These are phyloP conservation scores for Sceloporus undulatus DNA, from an alignment of 2,113 vertebrate species.

Conservation along the genomic window DNA sequence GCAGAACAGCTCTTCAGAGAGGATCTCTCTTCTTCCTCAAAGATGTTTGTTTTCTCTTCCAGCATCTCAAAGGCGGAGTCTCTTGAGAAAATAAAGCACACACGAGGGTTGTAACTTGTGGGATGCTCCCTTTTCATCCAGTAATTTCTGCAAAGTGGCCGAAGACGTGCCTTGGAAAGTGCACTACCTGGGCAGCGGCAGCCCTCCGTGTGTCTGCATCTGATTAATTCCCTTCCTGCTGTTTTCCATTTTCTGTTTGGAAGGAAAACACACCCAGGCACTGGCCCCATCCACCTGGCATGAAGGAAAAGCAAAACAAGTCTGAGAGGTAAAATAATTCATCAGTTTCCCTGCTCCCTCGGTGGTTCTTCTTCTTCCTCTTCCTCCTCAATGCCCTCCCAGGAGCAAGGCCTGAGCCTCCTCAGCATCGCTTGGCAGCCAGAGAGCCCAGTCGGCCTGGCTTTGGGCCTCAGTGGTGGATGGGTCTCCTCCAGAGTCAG, in stretches of 20 bases:
- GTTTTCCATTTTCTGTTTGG: constrained; percentile 37
- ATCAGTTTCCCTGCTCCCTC: not conserved
- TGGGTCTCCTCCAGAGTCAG: no score
- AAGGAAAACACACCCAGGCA: constrained; percentile 37
- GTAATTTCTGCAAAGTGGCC: constrained; percentile 49
- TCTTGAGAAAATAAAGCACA: constrained; percentile 49
- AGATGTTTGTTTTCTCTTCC: constrained; percentile 36
- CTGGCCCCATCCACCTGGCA: constrained; percentile 33
- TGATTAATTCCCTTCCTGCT: constrained; percentile 52
- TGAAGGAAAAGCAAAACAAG: constrained; percentile 2
- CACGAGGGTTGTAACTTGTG: constrained; percentile 44
- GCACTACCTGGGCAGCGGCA: constrained; percentile 21
- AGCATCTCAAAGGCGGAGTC: constrained; percentile 36
- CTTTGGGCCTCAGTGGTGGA: no score
- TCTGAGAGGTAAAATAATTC: constrained; percentile 66
- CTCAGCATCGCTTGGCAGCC: no score
- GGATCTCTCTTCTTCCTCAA: no score
- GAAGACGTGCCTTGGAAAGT: constrained; percentile 52
- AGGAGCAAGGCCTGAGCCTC: not conserved
- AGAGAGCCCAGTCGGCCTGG: no score
- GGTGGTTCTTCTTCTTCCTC: no score
- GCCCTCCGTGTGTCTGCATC: constrained; percentile 6
- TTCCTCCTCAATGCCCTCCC: not conserved
- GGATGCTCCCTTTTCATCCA: constrained; percentile 33
- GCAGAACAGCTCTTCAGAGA: not conserved